These are phyloP conservation scores for Teleopsis dalmanni DNA, from an alignment of 1,140 invertebrate genomes.

Conservation along the genomic window DNA sequence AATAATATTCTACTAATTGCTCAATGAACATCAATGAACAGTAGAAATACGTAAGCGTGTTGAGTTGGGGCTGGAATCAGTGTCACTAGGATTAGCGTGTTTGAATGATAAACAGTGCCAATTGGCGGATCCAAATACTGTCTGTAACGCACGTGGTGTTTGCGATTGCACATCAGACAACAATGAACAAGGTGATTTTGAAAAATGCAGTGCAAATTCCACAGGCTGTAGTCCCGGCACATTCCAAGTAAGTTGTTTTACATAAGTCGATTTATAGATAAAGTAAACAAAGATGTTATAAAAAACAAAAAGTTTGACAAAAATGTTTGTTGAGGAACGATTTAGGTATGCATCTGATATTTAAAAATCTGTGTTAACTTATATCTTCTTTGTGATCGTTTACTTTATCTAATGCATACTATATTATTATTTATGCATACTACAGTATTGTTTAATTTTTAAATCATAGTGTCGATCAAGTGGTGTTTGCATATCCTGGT, in stretches of 20 bases:
- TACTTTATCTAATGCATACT: too few species aligned
- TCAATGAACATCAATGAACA: constrained; percentile 6
- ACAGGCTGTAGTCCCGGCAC: constrained; percentile 74
- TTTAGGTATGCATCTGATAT: neutral
- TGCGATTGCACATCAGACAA: constrained; percentile 65
- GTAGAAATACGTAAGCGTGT: constrained; percentile 43
- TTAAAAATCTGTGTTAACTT: neutral
- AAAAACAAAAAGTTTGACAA: neutral
- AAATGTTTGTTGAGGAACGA: neutral
- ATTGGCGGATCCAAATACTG: constrained; percentile 65
- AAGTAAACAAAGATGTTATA: neutral
- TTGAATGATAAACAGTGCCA: constrained; percentile 69
- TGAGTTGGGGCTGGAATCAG: constrained; percentile 50
- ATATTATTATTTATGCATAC: too few species aligned
- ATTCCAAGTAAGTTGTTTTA: constrained; percentile 61
- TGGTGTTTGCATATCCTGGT: constrained; percentile 80
- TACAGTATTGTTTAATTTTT: too few species aligned
- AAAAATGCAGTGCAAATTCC: constrained; percentile 59
- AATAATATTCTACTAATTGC: neutral
- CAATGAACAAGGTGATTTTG: constrained; percentile 30
- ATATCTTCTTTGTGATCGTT: too few species aligned
- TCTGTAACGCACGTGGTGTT: constrained; percentile 63
- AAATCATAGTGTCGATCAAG: constrained; percentile 60
- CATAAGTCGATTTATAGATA: neutral
- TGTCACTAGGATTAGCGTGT: constrained; percentile 70